Evolutionary conservation across 2,113 vertebrate species (phyloP).

Genomic region (Seriola aureovittata): DNA sequence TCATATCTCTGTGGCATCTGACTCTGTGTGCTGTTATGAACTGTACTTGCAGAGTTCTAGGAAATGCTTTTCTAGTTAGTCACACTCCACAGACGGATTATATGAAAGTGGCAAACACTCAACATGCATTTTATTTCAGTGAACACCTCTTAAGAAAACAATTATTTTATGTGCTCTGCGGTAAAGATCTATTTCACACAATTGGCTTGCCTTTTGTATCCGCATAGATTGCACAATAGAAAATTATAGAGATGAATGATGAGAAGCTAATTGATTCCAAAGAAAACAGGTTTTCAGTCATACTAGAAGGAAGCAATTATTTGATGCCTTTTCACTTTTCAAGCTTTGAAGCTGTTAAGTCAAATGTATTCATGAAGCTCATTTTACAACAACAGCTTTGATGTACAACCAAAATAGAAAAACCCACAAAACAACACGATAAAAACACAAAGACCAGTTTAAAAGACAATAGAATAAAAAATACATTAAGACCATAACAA

Average conservation of each 20-base stretch:
- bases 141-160: neutral
- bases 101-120: neutral
- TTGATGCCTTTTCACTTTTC: neutral
- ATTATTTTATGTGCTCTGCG: neutral
- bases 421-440: too few relatives aligned
- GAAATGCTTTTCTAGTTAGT: constrained; percentile 48
- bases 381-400: too few relatives aligned
- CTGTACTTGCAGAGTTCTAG: constrained; percentile 9
- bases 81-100: neutral
- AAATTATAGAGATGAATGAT: neutral
- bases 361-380: too few relatives aligned
- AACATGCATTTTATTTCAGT: neutral
- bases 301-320: neutral
- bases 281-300: neutral
- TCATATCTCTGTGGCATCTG: constrained; percentile 61
- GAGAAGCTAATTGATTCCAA: neutral
- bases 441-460: too few relatives aligned
- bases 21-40: neutral
- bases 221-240: neutral
- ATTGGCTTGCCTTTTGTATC: neutral
- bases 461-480: too few relatives aligned
- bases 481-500: too few relatives aligned
- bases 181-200: neutral
- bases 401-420: too few relatives aligned
- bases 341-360: neutral